Base-by-base conservation (phyloP, 2,888 invertebrate species). In the Rotaria sp. region DNA sequence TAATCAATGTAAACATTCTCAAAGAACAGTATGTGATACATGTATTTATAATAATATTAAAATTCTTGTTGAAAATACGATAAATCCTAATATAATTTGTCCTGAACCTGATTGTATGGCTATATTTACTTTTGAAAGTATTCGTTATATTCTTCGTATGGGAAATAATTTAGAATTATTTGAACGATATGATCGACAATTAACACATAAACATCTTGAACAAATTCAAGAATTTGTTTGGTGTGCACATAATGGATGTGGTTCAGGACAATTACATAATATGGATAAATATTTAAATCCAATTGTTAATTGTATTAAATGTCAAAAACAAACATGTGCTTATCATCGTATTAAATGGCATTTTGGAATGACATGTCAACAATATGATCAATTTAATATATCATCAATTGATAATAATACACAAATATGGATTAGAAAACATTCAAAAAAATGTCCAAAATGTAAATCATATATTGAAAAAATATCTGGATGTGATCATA, bases 401-500 rank as follows among this genome's bases (percentile, higher is more conserved):
- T 57, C n/a, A n/a, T 10, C 57, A 8, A 57, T n/a, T n/a, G 57
- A 57, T n/a, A 4, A 2, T 35, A 7, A 21, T 35, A 74, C 74
- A 74, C 30, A 38, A 38, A 13, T 21, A 38, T 74, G 74, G 74
- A 1, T 74, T 2, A 38, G 1, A 74, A 30, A 74, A 74, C 1
- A 74, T 38, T 35, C 74, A 5, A 74, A 74, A 74, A 74, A 21
- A 1, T 74, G 74, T 74, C 74, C 74, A 3, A 21, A 38, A 18
- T 74, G 74, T 74, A 21, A 30, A 26, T 30, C 74, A 38, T 38
- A 74, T 21, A 74, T 74, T 35, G 35, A 74, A 21, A 74, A 74
- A 38, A 38, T 35, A 13, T 30, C 74, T 38, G 74, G 74, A 74
- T 74, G 74, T 74, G 74, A 74, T 74, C 74, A 74, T 74, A 74